Percentiles rank a stretch among this genome's conserved stretches.
Conservation (phyloP, 2,797 vertebrate species). For the Chloroceryle inda region DNA sequence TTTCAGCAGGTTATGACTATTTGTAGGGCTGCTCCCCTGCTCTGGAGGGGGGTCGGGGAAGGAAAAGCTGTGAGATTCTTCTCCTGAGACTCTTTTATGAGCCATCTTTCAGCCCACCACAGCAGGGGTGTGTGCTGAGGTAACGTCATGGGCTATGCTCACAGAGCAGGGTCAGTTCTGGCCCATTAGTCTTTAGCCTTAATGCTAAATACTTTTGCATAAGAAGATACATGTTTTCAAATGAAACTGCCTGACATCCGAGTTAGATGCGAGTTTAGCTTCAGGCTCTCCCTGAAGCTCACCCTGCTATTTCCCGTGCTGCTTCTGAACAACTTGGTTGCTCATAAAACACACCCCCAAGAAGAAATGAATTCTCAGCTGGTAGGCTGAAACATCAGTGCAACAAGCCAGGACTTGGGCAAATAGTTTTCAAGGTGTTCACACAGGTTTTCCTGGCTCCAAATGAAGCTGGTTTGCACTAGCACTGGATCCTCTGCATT, state of each 20-base stretch:
- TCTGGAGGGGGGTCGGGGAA: background rate
- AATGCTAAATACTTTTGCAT: background rate
- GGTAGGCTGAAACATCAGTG: background rate
- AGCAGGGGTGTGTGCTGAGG: background rate
- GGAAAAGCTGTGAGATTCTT: background rate
- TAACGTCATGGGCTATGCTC: background rate
- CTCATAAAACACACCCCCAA: background rate
- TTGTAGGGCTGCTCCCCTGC: background rate
- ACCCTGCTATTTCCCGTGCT: background rate
- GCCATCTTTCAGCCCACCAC: accelerated
- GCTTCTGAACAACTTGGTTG: background rate
- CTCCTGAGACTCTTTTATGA: background rate
- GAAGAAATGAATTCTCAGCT: background rate
- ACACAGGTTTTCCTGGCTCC: background rate
- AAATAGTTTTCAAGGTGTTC: background rate
- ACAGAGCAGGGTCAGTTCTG: background rate
- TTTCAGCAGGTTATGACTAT: constrained; percentile 6
- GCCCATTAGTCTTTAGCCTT: background rate
- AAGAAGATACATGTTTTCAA: background rate
- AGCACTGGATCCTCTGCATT: background rate
- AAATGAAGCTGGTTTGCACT: background rate
- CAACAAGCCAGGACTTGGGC: background rate
- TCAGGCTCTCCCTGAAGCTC: background rate
- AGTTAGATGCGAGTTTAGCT: background rate
- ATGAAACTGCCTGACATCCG: background rate